A percentile compares a stretch with the other conserved stretches of the same genome.
These are phyloP conservation scores for Nomada hirtipes DNA, from an alignment of 2,888 invertebrate genomes.

Conservation along the genomic window DNA sequence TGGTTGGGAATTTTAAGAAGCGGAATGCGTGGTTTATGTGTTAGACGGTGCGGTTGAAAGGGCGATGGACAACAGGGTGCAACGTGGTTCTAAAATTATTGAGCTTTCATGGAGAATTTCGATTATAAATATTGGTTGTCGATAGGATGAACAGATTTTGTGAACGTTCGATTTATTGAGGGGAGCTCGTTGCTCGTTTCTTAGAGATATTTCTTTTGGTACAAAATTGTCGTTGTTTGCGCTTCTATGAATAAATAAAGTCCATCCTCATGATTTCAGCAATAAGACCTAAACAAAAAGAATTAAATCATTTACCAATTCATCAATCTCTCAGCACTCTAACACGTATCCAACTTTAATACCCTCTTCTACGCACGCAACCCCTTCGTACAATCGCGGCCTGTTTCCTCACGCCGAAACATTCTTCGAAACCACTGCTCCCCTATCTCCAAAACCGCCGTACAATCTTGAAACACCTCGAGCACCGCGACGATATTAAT, in stretches of 20 bases:
- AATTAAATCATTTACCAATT: no score
- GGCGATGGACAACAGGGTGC: no score
- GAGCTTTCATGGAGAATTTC: no score
- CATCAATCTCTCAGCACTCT: no score
- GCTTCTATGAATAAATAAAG: background rate
- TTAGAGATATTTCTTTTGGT: conserved; percentile 1
- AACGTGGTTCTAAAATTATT: no score
- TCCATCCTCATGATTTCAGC: background rate
- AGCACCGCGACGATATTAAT: conserved; percentile 38
- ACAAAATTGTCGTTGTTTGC: background rate
- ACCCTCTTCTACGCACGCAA: background rate
- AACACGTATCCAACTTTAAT: no score
- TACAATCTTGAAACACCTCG: background rate
- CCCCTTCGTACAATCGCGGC: background rate
- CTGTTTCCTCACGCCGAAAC: background rate
- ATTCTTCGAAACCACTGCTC: background rate
- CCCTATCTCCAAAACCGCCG: background rate
- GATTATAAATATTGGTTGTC: no score
- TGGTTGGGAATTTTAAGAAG: background rate
- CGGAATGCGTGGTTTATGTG: background rate
- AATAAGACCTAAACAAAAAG: no score
- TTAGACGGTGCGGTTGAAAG: background rate
- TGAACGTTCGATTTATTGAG: no score
- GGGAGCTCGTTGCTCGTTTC: no score
- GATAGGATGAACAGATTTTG: no score